Evolutionary conservation across 2,888 invertebrate genomes (phyloP).

Genomic region (Perdita meconis): DNA sequence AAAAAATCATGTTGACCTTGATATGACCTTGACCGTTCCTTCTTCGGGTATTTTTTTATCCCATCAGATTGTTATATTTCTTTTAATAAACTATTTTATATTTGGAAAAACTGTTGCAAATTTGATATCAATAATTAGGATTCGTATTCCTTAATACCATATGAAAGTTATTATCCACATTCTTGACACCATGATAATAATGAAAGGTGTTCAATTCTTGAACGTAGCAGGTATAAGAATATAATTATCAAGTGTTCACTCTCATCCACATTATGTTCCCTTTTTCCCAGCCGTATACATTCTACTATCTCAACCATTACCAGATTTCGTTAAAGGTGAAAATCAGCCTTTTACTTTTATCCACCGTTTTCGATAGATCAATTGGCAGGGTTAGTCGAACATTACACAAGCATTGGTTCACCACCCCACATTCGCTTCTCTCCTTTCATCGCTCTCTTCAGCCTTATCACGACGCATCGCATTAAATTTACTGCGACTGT

Average conservation of each 20-base stretch:
- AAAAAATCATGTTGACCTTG: too few relatives aligned
- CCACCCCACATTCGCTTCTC: slow-evolving; percentile 34
- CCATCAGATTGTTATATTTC: too few relatives aligned
- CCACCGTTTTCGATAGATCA: slow-evolving; percentile 77
- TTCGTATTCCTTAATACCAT: too few relatives aligned
- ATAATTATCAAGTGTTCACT: not conserved
- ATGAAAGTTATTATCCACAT: too few relatives aligned
- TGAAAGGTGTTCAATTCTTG: too few relatives aligned
- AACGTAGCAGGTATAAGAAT: not conserved
- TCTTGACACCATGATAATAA: too few relatives aligned
- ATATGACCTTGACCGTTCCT: too few relatives aligned
- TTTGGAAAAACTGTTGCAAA: too few relatives aligned
- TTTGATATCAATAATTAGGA: too few relatives aligned
- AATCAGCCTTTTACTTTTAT: slow-evolving; percentile 60
- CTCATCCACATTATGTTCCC: not conserved
- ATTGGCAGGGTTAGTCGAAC: slow-evolving; percentile 77
- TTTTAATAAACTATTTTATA: too few relatives aligned
- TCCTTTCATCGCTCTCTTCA: slow-evolving; percentile 54
- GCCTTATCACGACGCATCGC: slow-evolving; percentile 76
- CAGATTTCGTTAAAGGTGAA: slow-evolving; percentile 79
- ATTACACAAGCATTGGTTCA: slow-evolving; percentile 64
- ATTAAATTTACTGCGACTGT: slow-evolving; percentile 81
- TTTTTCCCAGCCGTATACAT: slow-evolving; percentile 63
- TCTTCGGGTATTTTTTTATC: too few relatives aligned
- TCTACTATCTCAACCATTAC: slow-evolving; percentile 79